These are phyloP conservation scores for Drosophila varians DNA, from an alignment of 1,140 invertebrate species.

Conservation along the genomic window DNA sequence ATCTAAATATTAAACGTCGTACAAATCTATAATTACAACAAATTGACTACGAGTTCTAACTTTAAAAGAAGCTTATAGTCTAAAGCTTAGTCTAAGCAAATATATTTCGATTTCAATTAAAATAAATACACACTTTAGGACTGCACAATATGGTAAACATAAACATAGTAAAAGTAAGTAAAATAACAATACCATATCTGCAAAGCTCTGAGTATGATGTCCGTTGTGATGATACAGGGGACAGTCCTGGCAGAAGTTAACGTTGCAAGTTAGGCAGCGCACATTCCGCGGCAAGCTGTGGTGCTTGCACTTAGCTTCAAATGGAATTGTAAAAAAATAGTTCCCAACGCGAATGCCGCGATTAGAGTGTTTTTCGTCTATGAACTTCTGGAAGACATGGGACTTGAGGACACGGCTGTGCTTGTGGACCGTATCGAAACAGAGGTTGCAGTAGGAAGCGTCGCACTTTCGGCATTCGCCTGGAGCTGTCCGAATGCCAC, in stretches of 20 bases:
- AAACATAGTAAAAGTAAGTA: too few species aligned
- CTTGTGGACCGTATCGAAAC: conserved; percentile 61
- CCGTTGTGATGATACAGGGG: background rate
- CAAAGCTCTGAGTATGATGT: conserved; percentile 9
- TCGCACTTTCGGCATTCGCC: conserved; percentile 64
- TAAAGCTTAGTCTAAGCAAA: too few species aligned
- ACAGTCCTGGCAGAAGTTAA: conserved; percentile 21
- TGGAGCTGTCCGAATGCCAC: conserved; percentile 13
- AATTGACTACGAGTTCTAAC: too few species aligned
- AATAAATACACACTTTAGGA: too few species aligned
- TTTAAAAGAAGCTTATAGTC: too few species aligned
- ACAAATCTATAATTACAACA: too few species aligned
- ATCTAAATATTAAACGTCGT: too few species aligned
- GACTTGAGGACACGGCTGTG: conserved; percentile 60
- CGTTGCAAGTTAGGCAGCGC: conserved; percentile 38
- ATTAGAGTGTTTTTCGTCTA: background rate
- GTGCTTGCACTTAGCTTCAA: background rate
- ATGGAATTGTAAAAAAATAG: conserved; percentile 33
- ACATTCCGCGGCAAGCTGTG: conserved; percentile 23
- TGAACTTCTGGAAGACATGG: conserved; percentile 31
- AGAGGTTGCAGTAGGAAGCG: conserved; percentile 57
- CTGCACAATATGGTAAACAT: too few species aligned
- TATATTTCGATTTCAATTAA: too few species aligned
- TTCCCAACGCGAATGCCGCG: conserved; percentile 27
- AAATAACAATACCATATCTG: background rate